These are phyloP conservation scores for Zaprionus nigranus DNA, from an alignment of 1,140 invertebrate genomes.

Conservation along the genomic window DNA sequence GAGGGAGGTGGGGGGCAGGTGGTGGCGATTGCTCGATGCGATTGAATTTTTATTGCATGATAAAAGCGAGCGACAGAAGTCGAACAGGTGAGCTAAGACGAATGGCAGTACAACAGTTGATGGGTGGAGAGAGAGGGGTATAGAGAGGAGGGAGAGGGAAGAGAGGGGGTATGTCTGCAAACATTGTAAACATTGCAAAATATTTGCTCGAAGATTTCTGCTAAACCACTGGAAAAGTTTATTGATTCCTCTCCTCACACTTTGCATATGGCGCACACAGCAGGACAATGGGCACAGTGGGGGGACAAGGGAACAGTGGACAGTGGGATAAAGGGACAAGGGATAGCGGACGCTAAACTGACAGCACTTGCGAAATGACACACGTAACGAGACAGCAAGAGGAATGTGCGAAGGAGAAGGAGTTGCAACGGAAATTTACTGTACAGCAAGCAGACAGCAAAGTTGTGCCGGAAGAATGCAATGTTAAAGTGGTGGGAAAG, in stretches of 20 bases:
- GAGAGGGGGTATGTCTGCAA: constrained; percentile 12
- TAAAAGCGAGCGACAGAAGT: constrained; percentile 62
- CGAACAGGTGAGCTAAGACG: constrained; percentile 32
- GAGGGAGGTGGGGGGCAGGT: too few relatives aligned
- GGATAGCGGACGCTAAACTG: constrained; percentile 55
- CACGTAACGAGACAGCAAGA: constrained; percentile 55
- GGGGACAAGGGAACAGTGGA: background rate
- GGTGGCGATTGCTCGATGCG: constrained; percentile 45
- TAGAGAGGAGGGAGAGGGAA: background rate
- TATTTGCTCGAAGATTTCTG: constrained; percentile 73
- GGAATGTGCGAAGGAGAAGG: background rate
- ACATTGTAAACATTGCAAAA: constrained; percentile 80
- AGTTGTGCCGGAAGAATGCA: constrained; percentile 2
- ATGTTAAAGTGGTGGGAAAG: background rate
- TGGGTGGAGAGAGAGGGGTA: background rate
- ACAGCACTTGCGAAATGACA: constrained; percentile 77
- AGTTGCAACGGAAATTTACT: constrained; percentile 11
- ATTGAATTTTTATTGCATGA: constrained; percentile 82
- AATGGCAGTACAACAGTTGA: background rate
- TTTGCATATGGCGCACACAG: constrained; percentile 39
- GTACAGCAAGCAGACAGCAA: constrained; percentile 2
- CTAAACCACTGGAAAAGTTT: constrained; percentile 69
- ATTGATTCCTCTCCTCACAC: constrained; percentile 59
- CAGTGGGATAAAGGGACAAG: background rate
- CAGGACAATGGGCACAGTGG: constrained; percentile 9